These are phyloP conservation scores for Erebia ligea DNA, from an alignment of 2,888 invertebrate species.

Conservation along the genomic window DNA sequence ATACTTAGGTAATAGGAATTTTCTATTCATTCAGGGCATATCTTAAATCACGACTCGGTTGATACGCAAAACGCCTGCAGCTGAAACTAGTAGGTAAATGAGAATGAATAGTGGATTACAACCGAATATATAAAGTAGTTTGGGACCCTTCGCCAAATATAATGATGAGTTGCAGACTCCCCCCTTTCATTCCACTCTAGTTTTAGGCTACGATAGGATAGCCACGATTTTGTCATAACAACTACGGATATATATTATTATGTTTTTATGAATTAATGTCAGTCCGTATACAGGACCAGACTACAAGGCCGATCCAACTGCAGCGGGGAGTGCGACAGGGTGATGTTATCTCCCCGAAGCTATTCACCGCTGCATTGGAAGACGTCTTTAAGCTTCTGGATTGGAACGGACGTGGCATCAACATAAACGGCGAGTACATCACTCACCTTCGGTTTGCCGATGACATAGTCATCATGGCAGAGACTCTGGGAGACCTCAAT, in stretches of 20 bases:
- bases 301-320: too few relatives aligned
- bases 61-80: conserved; percentile 27
- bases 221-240: neutral
- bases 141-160: conserved; percentile 40
- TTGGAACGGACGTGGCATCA: too few relatives aligned
- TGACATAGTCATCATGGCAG: too few relatives aligned
- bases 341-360: too few relatives aligned
- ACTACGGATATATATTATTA: neutral
- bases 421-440: too few relatives aligned
- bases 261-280: too few relatives aligned
- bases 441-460: too few relatives aligned
- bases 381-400: too few relatives aligned
- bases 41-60: conserved; percentile 7
- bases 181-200: conserved; percentile 39
- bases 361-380: too few relatives aligned
- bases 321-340: too few relatives aligned
- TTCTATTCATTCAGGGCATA: neutral
- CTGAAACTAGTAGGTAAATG: conserved; percentile 30
- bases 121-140: conserved; percentile 37
- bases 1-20: neutral
- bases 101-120: conserved; percentile 32
- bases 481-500: too few relatives aligned
- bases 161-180: conserved; percentile 36
- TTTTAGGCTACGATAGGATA: conserved; percentile 37
- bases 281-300: too few relatives aligned